These are phyloP conservation scores for Zaprionus kolodkinae DNA, from an alignment of 1,140 invertebrate genomes.

Conservation along the genomic window DNA sequence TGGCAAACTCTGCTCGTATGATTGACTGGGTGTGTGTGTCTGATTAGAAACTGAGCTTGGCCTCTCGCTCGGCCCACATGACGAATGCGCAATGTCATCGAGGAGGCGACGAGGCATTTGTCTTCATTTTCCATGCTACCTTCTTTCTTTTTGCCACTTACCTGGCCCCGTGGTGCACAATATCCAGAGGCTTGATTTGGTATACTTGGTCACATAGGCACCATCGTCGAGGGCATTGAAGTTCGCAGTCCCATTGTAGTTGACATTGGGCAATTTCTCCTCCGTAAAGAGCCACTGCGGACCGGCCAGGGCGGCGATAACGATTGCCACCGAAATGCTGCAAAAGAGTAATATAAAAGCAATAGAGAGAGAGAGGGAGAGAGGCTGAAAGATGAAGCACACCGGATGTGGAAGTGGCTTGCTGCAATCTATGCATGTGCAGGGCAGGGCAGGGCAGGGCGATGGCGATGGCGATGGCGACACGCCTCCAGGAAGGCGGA, in stretches of 20 bases:
- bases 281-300: conserved; percentile 84
- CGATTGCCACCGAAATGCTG: conserved; percentile 83
- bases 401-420: neutral
- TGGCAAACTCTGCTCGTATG: conserved; percentile 18
- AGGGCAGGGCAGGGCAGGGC: neutral
- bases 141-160: conserved; percentile 33
- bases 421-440: conserved; percentile 18
- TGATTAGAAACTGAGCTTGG: neutral
- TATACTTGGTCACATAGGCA: conserved; percentile 78
- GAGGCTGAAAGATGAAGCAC: too few species aligned
- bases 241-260: conserved; percentile 82
- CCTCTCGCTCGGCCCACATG: too few species aligned
- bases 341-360: conserved; percentile 9
- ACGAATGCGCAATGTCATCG: conserved; percentile 41
- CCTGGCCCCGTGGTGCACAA: conserved; percentile 77
- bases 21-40: conserved; percentile 14
- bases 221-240: conserved; percentile 80
- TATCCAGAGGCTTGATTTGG: conserved; percentile 83
- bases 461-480: too few species aligned
- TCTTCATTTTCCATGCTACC: conserved; percentile 12
- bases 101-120: neutral
- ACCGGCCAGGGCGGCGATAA: conserved; percentile 79
- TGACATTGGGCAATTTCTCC: conserved; percentile 77
- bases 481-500: neutral
- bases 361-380: neutral